Base-by-base conservation (phyloP, 2,888 invertebrate genomes). In the Drosophila recens region DNA sequence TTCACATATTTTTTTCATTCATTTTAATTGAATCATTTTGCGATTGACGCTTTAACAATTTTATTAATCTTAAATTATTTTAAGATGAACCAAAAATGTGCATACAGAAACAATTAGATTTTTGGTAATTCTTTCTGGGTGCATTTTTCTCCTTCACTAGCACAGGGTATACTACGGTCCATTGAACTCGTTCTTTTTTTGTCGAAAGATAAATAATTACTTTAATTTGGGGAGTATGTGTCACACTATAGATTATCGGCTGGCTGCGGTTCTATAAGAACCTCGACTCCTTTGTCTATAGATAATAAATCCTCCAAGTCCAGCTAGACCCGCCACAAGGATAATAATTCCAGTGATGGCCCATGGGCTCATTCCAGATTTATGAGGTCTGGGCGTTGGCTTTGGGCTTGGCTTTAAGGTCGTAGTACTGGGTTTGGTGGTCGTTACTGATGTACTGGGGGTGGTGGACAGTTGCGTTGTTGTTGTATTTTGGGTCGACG, bases 331-430 rank as follows among this genome's bases (percentile, higher is more conserved):
- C 0, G 56, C 27, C 4, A 53, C 6, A 3, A 78, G 17, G 13
- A 59, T 5, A 30, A 63, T 36, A 15, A 79, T 17, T 33, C 42
- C 62, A 6, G 58, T 11, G 11, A 77, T 58, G 0, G 40, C 11
- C 75, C 72, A 72, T 10, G 8, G 6, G 9, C 36, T 52, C 38
- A 72, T 38, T 56, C 5, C 15, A 15, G 36, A 8, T 13, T 61
- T 52, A 13, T 13, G 11, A 1, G 23, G n/a, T 6, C 17, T n/a
- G 1, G 1, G 6, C 20, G 5, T 8, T 53, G 34, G 20, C 2
- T 20, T 59, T 1, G 48, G 51, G 3, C 0, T 36, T 36, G 51
- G 34, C 13, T 20, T 36, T 13, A 3, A 13, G 4, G 51, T 20
- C 8, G 51, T 11, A 9, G 51, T 20, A 36, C 13, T 36, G n/a